Evolutionary conservation across 1,140 invertebrate genomes (phyloP), one percentile per base, ranked within the genome.

Genomic region (Drosophila murphyi): DNA sequence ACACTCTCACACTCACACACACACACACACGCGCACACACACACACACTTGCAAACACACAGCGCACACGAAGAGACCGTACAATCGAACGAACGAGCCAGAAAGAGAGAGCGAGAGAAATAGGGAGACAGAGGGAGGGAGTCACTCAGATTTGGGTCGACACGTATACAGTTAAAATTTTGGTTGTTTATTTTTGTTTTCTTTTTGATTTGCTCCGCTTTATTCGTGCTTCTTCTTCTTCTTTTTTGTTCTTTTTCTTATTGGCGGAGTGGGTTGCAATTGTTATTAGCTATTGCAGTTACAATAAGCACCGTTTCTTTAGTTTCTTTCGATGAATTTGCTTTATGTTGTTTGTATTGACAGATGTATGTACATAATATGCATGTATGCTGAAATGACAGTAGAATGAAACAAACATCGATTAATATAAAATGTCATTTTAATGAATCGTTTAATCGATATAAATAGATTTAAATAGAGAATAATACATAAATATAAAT

Each of bases 91-190:
- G 39, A 32, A 2, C 31, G 43, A 37, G 31, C 39, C 12, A 34
- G 50, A 20, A 20, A 20, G 20, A 20, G 20, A 20, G 1, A 20
- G 12, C 12, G 20, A 20, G 20, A 20, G 20, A 20, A 2, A 41
- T 34, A 32, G 61, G 8, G 57, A 28, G 52, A 39, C 29, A 39
- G 69, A 51, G 60, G 50, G 51, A 57, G 45, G 12, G 60, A 59
- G 8, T 29, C 48, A 69, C 57, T 50, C 39, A 50, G 57, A 74
- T 74, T 74, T 69, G 57, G 72, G 72, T 74, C 72, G 69, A 51
- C 75, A 61, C 64, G 55, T 79, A 69, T 76, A 60, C 48, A 76
- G 61, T 60, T 68, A 59, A 57, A 67, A 20, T 56, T 62, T 72
- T 48, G 10, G 43, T 68, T 54, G 34, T 65, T 72, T 45, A 5